These are phyloP conservation scores for Morpho helenor DNA, from an alignment of 2,888 invertebrate species.

Conservation along the genomic window DNA sequence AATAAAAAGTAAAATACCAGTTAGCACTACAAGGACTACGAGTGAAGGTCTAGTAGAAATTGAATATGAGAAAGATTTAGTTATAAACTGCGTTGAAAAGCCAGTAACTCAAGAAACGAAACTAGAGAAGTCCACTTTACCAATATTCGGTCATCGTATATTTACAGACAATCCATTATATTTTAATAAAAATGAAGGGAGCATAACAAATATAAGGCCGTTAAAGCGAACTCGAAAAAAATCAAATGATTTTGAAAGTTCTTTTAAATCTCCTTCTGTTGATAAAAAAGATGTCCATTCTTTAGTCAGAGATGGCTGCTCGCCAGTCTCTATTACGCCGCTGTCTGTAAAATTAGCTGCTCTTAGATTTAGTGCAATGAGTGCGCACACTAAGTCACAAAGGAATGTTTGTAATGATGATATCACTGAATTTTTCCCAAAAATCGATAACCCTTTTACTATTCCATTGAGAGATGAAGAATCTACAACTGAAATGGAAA, in stretches of 20 bases:
- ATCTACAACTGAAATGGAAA: slow-evolving; percentile 70
- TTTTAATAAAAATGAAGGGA: slow-evolving; percentile 62
- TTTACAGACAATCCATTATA: slow-evolving; percentile 73
- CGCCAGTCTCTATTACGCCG: slow-evolving; percentile 78
- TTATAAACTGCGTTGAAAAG: slow-evolving; percentile 64
- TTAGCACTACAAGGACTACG: slow-evolving; percentile 64
- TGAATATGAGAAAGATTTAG: slow-evolving; percentile 74
- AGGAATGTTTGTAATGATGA: slow-evolving; percentile 53
- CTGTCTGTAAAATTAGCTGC: slow-evolving; percentile 80
- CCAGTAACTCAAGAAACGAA: slow-evolving; percentile 43
- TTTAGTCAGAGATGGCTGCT: slow-evolving; percentile 66
- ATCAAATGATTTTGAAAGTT: slow-evolving; percentile 69
- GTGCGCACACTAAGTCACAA: slow-evolving; percentile 58
- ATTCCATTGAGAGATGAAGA: slow-evolving; percentile 68
- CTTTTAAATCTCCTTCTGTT: slow-evolving; percentile 67
- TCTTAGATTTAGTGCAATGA: slow-evolving; percentile 76
- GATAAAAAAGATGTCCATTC: slow-evolving; percentile 64
- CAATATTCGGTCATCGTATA: slow-evolving; percentile 71
- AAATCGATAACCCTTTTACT: slow-evolving; percentile 63
- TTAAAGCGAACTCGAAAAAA: slow-evolving; percentile 68
- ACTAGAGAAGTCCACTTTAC: slow-evolving; percentile 64
- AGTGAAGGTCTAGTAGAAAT: slow-evolving; percentile 77
- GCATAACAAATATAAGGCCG: slow-evolving; percentile 54
- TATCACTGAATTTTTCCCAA: slow-evolving; percentile 74
- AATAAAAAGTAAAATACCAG: slow-evolving; percentile 36